A percentile compares a stretch with the other conserved stretches of the same genome.
Evolutionary conservation across 2,888 invertebrate species (phyloP).

Genomic region (Tricholauxania praeusta): DNA sequence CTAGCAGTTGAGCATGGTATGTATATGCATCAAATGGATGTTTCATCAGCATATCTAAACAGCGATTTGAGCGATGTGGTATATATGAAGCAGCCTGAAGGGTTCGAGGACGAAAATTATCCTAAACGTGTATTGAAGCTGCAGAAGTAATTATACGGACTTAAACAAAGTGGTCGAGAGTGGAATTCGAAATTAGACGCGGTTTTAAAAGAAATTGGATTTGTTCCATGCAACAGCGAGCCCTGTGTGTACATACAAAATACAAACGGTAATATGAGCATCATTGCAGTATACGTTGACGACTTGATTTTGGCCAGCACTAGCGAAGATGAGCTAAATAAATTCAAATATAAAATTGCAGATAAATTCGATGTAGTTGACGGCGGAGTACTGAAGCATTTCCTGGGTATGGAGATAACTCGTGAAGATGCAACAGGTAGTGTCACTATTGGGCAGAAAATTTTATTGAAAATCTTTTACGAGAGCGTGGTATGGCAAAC

Average conservation of each 20-base stretch:
- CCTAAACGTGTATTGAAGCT: conserved; percentile 30
- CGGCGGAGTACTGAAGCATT: conserved; percentile 35
- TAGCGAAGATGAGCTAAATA: neutral
- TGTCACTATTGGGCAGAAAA: conserved; percentile 5
- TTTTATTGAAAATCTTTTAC: conserved; percentile 27
- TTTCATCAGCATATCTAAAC: conserved; percentile 25
- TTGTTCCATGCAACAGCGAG: conserved; percentile 28
- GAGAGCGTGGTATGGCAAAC: conserved; percentile 35
- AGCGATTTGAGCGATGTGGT: conserved; percentile 15
- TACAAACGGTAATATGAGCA: conserved; percentile 13
- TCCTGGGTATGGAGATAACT: conserved; percentile 38
- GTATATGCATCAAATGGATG: too few species aligned
- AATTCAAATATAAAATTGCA: conserved; percentile 23
- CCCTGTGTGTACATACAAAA: conserved; percentile 30
- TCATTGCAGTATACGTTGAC: conserved; percentile 34
- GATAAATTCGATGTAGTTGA: conserved; percentile 25
- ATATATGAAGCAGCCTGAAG: conserved; percentile 37
- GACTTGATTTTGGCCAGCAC: conserved; percentile 38
- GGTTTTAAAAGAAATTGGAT: conserved; percentile 29
- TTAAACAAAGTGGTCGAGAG: conserved; percentile 25
- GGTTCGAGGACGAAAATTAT: conserved; percentile 20
- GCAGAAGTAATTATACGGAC: conserved; percentile 36
- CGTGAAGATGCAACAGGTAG: conserved; percentile 20
- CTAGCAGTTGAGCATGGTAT: conserved; percentile 36
- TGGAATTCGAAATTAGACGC: conserved; percentile 27